phyloP scores from a whole-genome alignment of 2,113 vertebrate genomes.

The Myiagra hebetior region DNA sequence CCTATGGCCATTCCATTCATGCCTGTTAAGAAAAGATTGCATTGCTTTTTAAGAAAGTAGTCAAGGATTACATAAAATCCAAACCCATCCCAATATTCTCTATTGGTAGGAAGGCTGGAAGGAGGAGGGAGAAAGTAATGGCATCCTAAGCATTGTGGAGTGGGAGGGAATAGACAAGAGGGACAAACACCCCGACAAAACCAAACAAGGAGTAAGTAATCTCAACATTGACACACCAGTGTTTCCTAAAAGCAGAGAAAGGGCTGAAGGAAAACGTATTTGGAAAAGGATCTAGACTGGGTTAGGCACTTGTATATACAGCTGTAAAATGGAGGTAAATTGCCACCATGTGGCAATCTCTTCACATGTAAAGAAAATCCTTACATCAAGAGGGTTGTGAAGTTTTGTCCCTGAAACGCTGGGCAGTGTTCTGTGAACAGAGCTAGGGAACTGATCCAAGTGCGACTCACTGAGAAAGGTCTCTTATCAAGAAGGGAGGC shows the following conservation, averaged over 20 bases:
- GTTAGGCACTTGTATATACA: neutral
- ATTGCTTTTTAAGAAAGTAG: neutral
- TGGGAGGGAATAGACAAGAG: neutral
- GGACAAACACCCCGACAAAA: neutral
- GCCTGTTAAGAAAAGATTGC: neutral
- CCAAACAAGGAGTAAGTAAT: neutral
- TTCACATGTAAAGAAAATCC: neutral
- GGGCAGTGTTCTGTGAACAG: neutral
- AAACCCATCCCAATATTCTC: neutral
- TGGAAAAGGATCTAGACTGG: neutral
- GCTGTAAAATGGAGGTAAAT: neutral
- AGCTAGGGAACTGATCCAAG: neutral
- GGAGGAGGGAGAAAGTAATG: neutral
- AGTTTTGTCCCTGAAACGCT: neutral
- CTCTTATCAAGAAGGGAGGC: neutral
- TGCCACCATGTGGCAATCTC: slow-evolving; percentile 44
- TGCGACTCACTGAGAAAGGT: neutral
- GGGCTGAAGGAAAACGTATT: neutral
- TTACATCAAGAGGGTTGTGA: neutral
- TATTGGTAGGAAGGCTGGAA: neutral
- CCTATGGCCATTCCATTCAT: neutral
- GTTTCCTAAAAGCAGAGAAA: neutral
- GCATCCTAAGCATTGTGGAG: neutral
- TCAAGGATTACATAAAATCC: neutral
- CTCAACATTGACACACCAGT: neutral